Evolutionary conservation across 2,888 invertebrate genomes (phyloP), one percentile per base, ranked within the genome.

Genomic region (Leucophenga montana): DNA sequence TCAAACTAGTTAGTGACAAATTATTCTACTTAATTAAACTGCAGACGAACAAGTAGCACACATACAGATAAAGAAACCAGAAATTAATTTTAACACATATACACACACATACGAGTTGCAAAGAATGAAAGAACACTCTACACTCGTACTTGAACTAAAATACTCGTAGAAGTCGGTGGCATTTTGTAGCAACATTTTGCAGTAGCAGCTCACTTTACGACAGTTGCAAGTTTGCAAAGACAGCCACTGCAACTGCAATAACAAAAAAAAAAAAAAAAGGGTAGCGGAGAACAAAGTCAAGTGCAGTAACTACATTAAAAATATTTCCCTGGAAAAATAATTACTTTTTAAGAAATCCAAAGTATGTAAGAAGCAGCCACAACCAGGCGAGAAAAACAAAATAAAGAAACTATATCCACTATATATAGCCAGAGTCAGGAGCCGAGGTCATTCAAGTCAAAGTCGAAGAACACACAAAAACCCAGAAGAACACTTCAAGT

Each of bases 1-100:
- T 64, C 62, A 64, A 64, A 64, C 46, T 64, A 64, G 62, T 64
- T 64, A 64, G 62, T 64, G 62, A 64, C 62, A 64, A 64, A 64
- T 64, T 64, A 64, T 64, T 64, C 62, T 64, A 64, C 62, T 64
- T 64, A 64, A 64, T 64, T 64, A 64, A 64, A 27, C 48, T 64
- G 62, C 46, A 64, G 62, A 64, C 62, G 48, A 64, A 20, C 33
- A 59, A n/a, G 39, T 8, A 11, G 39, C 11, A 5, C 39, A 39
- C 39, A 39, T 8, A 33, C 20, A 22, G 48, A 27, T 16, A 46
- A 64, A 64, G 18, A 16, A 64, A 64, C 62, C 62, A 64, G 48
- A 64, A 64, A 64, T 64, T 64, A 64, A 64, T 64, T 64, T 64
- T 13, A 44, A 39, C 62, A 64, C 46, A 64, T 48, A 48, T 16